Evolutionary conservation across 1,140 invertebrate species (phyloP), one percentile per base, ranked within the genome.

Genomic region (Drosophila nikananu): DNA sequence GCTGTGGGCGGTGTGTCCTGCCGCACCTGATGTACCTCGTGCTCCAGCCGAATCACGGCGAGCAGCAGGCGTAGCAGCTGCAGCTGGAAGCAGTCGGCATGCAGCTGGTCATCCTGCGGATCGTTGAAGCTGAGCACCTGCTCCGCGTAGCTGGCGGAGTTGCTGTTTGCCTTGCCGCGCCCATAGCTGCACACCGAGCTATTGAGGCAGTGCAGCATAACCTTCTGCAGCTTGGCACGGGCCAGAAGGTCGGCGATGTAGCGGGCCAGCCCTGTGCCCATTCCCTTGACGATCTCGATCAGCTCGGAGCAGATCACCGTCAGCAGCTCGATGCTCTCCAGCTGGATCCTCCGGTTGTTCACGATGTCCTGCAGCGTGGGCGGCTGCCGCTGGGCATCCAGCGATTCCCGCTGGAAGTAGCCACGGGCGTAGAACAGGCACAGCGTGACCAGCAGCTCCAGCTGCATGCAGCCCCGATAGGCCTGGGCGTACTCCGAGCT

Each of bases 221-320:
- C 96, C 92, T 98, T 98, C 93, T 98, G 97, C 27, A 98, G 95
- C 93, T 98, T 98, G 87, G 97, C 97, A 67, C 97, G 95, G 1
- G 95, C 94, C 72, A 98, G 93, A 65, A 98, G 93, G 93, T 98
- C 97, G 57, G 95, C 95, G 37, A 98, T 96, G 92, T 97, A 98
- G 66, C 95, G 96, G 25, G 96, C 96, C 86, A 98, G 96, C 0
- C 96, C 97, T 81, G 95, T 96, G 0, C 96, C 96, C 91, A 96
- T 97, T 78, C 97, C 97, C 62, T 95, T 95, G n/a, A 97, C 96
- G 30, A 98, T 96, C n/a, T 95, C 94, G 37, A 96, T 95, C 7
- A 98, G 91, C 86, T 98, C 97, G 4, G 95, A 95, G 80, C 97
- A 95, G 70, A 98, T 95, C 32, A 97, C 93, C 2, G 96, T 96